Percentiles rank a stretch among this genome's conserved stretches.
phyloP scores from a whole-genome alignment of 64 coral and sea anemone genomes.

The Acropora tenuis region DNA sequence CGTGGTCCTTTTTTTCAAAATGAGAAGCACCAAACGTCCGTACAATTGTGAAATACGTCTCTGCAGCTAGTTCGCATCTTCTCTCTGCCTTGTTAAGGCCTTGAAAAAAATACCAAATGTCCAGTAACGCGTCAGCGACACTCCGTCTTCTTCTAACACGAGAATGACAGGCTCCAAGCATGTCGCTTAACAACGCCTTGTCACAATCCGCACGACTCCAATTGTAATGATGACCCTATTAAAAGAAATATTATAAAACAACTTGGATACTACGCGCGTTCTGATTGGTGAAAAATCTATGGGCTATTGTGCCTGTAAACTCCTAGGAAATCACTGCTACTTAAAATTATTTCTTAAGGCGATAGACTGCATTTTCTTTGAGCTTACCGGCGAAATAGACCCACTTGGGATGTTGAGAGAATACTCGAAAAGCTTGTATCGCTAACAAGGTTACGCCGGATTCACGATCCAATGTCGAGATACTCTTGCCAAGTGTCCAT shows the following conservation, averaged over 20 bases:
- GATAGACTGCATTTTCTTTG: too few relatives aligned
- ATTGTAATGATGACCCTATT: slow-evolving; percentile 92
- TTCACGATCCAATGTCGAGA: too few relatives aligned
- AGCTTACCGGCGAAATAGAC: too few relatives aligned
- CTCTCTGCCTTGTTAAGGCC: slow-evolving; percentile 90
- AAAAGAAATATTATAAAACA: neutral
- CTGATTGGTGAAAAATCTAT: too few relatives aligned
- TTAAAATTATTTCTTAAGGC: too few relatives aligned
- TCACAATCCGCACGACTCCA: slow-evolving; percentile 97
- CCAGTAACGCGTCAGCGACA: slow-evolving; percentile 73
- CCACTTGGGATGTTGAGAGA: too few relatives aligned
- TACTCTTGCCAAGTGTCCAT: too few relatives aligned
- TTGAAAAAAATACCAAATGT: slow-evolving; percentile 98
- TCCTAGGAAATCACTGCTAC: too few relatives aligned
- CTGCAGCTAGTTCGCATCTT: slow-evolving; percentile 86
- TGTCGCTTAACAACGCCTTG: slow-evolving; percentile 82
- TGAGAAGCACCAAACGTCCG: slow-evolving; percentile 87
- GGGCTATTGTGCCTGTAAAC: too few relatives aligned
- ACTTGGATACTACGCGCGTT: neutral
- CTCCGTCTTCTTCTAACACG: slow-evolving; percentile 61
- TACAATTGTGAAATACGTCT: slow-evolving; percentile 87
- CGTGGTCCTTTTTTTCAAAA: slow-evolving; percentile 84
- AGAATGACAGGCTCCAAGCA: slow-evolving; percentile 73
- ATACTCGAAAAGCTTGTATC: too few relatives aligned
- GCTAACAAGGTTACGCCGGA: too few relatives aligned